phyloP scores from a whole-genome alignment of 2,113 vertebrate species.

The Condylura cristata region DNA sequence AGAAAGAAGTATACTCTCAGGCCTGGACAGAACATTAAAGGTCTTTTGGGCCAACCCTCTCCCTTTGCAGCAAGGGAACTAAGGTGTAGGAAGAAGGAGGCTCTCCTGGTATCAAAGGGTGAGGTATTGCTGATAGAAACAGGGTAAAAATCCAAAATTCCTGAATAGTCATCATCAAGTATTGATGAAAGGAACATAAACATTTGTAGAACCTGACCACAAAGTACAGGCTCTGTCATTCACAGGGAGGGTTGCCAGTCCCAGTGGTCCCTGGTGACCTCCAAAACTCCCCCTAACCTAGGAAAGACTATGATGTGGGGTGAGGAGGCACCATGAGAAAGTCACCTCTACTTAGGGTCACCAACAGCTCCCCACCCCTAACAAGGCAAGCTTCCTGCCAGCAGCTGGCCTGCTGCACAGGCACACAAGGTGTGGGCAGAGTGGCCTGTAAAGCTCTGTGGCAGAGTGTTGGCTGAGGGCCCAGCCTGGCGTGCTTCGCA shows the following conservation, averaged over 20 bases:
- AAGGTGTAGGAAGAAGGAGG: neutral
- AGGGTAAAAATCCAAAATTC: neutral
- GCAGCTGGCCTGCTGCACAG: neutral
- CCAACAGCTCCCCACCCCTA: neutral
- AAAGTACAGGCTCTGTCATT: neutral
- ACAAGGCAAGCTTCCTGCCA: neutral
- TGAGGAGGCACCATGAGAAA: neutral
- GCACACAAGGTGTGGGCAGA: neutral
- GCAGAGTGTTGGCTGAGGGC: neutral
- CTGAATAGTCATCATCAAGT: neutral
- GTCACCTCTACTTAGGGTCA: too few species aligned
- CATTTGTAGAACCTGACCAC: neutral
- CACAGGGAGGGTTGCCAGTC: neutral
- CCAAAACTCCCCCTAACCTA: too few species aligned
- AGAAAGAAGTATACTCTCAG: neutral
- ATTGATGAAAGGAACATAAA: neutral
- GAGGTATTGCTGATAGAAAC: neutral
- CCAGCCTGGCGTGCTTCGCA: neutral
- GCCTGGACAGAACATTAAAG: neutral
- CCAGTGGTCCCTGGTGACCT: neutral
- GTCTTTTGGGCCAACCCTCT: neutral
- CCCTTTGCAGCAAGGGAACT: neutral
- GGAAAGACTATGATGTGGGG: neutral
- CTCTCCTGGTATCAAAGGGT: neutral
- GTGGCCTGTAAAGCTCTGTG: accelerated